Evolutionary conservation across 2,113 vertebrate genomes (phyloP), one percentile per base, ranked within the genome.

Genomic region (Pelusios castaneus): DNA sequence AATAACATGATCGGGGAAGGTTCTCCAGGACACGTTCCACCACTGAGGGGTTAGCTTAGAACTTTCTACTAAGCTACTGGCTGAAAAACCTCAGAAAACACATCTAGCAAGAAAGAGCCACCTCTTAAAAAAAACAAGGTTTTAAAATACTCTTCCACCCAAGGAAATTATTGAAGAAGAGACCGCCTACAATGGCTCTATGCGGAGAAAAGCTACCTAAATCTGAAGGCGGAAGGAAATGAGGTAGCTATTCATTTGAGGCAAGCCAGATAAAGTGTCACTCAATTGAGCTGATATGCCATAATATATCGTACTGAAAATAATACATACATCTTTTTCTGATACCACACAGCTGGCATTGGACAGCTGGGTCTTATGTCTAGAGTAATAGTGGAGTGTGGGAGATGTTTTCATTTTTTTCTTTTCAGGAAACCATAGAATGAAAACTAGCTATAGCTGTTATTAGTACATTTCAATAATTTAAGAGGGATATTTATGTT

Each of bases 1-100:
- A 94, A 95, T 82, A 95, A 75, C 75, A 88, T 89, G 78, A 87
- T 67, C 89, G 89, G 87, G 81, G 84, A 92, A 0, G 80, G 41
- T 58, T 93, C 86, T 86, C 87, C 93, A 52, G 95, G 85, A 80
- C 80, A 86, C 58, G 31, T 8, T 14, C 31, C 79, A 22, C 43
- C 51, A 1, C 80, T 75, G 31, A 82, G 80, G 43, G 24, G n/a
- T 38, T 70, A 70, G 60, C 60, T 63, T 34, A 63, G 34, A 67
- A 34, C 63, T 67, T 67, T 78, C 76, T 47, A 21, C 17, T 47
- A 34, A 17, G 17, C 29, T 49, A 47, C 14, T 21, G 29, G 27
- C 14, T 34, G 29, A 47, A 78, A 78, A 78, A 45, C 47, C 16
- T 51, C 77, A 22, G 47, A 34, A 49, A 45, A 34, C 77, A 51